Conservation (phyloP, 1,140 invertebrate species). For the Drosophila novamexicana region DNA sequence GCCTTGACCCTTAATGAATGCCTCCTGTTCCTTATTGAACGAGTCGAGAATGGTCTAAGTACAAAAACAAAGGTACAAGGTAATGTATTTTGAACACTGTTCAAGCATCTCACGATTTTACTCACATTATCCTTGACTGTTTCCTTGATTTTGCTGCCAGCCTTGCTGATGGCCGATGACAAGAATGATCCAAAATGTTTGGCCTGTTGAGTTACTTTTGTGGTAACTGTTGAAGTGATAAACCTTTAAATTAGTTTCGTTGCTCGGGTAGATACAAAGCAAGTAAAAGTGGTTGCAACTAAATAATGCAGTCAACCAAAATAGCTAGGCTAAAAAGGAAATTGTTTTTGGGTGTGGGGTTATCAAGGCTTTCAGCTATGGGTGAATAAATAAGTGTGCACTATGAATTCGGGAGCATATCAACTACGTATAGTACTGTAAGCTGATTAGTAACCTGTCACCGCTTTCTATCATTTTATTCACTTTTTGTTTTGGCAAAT, state of each 20-base stretch:
- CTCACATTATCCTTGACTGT: conserved; percentile 98
- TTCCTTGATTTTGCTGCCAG: conserved; percentile 96
- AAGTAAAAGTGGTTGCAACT: conserved; percentile 42
- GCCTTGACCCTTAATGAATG: conserved; percentile 95
- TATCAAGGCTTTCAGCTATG: conserved; percentile 17
- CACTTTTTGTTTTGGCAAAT: conserved; percentile 33
- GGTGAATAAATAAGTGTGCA: neutral
- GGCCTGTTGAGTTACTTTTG: conserved; percentile 95
- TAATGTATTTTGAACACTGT: neutral
- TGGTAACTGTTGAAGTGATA: conserved; percentile 88
- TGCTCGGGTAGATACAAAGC: neutral
- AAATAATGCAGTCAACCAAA: conserved; percentile 44
- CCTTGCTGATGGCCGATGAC: conserved; percentile 95
- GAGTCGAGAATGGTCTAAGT: conserved; percentile 96
- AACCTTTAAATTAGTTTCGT: conserved; percentile 1
- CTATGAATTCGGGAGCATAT: conserved; percentile 4
- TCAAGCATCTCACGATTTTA: conserved; percentile 48
- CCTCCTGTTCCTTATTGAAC: conserved; percentile 98
- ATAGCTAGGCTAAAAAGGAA: conserved; percentile 67
- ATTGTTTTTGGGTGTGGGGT: conserved; percentile 15
- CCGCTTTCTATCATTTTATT: conserved; percentile 60
- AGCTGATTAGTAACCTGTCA: conserved; percentile 77
- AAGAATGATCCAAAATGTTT: conserved; percentile 96
- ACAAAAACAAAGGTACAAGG: neutral
- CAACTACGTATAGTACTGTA: conserved; percentile 37